Base-by-base conservation (phyloP, 2,888 invertebrate species). In the Stenchaetothrips biformis region DNA sequence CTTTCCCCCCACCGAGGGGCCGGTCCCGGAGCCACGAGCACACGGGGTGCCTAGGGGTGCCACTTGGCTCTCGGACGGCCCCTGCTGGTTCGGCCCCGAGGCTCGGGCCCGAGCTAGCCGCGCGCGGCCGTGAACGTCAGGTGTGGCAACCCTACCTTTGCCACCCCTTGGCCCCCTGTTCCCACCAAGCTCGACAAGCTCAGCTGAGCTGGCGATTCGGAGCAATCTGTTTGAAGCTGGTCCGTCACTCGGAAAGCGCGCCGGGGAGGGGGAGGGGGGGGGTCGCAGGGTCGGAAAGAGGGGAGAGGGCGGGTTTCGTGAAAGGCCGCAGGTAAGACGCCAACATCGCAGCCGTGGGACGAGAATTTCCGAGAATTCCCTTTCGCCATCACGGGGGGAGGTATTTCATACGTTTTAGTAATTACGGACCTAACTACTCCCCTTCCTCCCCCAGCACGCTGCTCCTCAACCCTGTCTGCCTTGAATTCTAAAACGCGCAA, bases 191-290 rank as follows among this genome's bases (percentile, higher is more conserved):
- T 74, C 25, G 25, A 21, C 67, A 74, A 25, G 67, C 67, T 74
- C 25, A 74, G 25, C 67, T 21, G 67, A 74, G 67, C 67, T 11
- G 67, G 67, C 67, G 67, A 74, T 74, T 74, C 67, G 67, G 67
- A 11, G 25, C 67, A 25, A 74, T 21, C 67, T 74, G 67, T 74
- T 74, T 74, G 67, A 74, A 74, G 67, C 25, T 74, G 25, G 67
- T 21, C 67, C 11, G 67, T 74, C 67, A 74, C 25, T 74, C 67
- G 67, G 67, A 74, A 74, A 74, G 25, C 67, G 67, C 37, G 67
- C 67, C 25, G 9, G 13, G 53, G 9, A 7, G 67, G 21, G 67
- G 9, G 13, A 7, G 9, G 53, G 67, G 21, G 25, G 67, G 25
- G 59, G 59, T 18, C 13, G 13, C 59, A 59, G 18, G 59, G 59